phyloP scores from a whole-genome alignment of 2,113 vertebrate species.

The Psettodes erumei region DNA sequence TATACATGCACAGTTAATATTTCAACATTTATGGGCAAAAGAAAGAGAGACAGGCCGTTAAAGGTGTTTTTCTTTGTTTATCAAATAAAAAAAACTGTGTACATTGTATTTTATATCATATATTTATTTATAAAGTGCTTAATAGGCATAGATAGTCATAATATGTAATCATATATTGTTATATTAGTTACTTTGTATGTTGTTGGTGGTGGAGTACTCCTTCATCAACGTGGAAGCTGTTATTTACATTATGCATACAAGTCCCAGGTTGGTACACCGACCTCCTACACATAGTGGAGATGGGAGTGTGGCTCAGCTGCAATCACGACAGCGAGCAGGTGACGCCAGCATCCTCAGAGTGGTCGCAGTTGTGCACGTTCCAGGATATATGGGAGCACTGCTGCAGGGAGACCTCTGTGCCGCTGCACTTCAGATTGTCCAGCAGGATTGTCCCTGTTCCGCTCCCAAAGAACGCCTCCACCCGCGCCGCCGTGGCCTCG shows the following conservation, averaged over 20 bases:
- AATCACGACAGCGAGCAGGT: slow-evolving; percentile 85
- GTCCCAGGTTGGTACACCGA: slow-evolving; percentile 62
- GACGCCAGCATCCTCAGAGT: slow-evolving; percentile 92
- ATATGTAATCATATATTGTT: slow-evolving; percentile 71
- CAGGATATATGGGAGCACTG: slow-evolving; percentile 94
- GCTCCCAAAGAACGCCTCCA: slow-evolving; percentile 87
- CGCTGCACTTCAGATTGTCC: slow-evolving; percentile 96
- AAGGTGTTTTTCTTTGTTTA: slow-evolving; percentile 62
- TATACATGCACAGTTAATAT: slow-evolving; percentile 55
- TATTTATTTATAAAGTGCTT: slow-evolving; percentile 87
- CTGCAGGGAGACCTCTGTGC: slow-evolving; percentile 85
- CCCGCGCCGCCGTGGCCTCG: slow-evolving; percentile 80
- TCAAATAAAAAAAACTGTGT: slow-evolving; percentile 61
- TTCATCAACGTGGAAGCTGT: slow-evolving; percentile 63
- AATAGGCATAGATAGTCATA: slow-evolving; percentile 76
- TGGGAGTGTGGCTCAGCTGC: slow-evolving; percentile 34
- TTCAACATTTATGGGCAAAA: slow-evolving; percentile 36
- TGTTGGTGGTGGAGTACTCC: slow-evolving; percentile 56
- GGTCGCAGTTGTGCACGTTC: slow-evolving; percentile 97
- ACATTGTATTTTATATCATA: slow-evolving; percentile 60
- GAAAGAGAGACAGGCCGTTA: slow-evolving; percentile 33
- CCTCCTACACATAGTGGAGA: slow-evolving; percentile 30
- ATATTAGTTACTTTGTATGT: slow-evolving; percentile 60
- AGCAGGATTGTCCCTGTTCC: slow-evolving; percentile 90
- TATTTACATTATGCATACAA: slow-evolving; percentile 86